Base-by-base conservation (phyloP, 30 jellyfish, hydroid and myxozoan genomes). In the Turritopsis rubra region DNA sequence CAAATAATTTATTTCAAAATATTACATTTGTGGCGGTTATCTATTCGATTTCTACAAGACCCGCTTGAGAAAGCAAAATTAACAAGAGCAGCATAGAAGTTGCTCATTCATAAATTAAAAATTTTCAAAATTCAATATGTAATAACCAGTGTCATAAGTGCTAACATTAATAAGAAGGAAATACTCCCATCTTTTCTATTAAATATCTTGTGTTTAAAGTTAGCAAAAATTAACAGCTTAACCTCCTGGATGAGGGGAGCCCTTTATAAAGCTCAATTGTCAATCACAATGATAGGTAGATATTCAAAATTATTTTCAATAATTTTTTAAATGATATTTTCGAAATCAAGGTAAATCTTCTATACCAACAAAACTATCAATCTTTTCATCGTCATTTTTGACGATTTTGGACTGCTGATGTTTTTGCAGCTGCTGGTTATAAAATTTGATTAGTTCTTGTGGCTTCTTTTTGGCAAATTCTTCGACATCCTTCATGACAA, bases 401-500 rank as follows among this genome's bases (percentile, higher is more conserved):
- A 26, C 79, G 68, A 28, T 18, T 18, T 60, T 54, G 7, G 0
- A 26, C 28, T 74, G 18, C 9, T 26, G 18, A 21, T 53, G 21
- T 60, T 80, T 80, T 23, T 26, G 1, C 7, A 86, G 52, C 20
- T 81, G 79, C 73, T 83, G 86, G 65, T 88, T 72, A 21, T 84
- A 91, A 18, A 73, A 81, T 68, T 75, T 85, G 66, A 86, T 81
- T 76, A 93, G 18, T 53, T 27, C 86, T 18, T 81, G 13, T 30
- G 99, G 99, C 25, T 85, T 85, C 80, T 85, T 86, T 65, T 83
- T 88, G 9, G 96, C 99, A 28, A 72, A 80, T 16, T 91, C 80
- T 79, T 93, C 99, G 18, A 93, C 91, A 24, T 88, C 96, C n/a
- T 75, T 84, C n/a, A 93, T 78, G 52, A 93, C 99, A 75, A 88